Evolutionary conservation across 2,888 invertebrate genomes (phyloP).

Genomic region (Napeogenes inachia): DNA sequence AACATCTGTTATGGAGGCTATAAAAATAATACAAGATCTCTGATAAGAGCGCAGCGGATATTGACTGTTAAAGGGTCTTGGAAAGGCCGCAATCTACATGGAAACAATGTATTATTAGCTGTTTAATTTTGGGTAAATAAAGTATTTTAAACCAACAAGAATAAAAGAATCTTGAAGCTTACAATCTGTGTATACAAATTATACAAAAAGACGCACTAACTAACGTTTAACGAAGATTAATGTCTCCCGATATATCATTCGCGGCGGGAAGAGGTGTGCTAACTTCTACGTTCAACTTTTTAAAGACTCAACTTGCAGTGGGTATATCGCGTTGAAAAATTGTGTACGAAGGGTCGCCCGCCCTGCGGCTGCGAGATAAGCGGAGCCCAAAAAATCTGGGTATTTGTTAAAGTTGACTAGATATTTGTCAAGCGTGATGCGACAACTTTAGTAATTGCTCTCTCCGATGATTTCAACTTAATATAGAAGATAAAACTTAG

Average conservation of each 20-base stretch:
- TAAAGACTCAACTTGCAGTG: conserved; percentile 69
- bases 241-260: conserved; percentile 68
- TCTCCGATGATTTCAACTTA: conserved; percentile 33
- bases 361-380: conserved; percentile 69
- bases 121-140: too few relatives aligned
- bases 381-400: conserved; percentile 58
- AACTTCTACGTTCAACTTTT: conserved; percentile 74
- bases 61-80: conserved; percentile 17
- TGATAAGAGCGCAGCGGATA: conserved; percentile 22
- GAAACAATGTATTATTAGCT: too few relatives aligned
- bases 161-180: too few relatives aligned
- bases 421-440: conserved; percentile 63
- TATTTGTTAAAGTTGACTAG: conserved; percentile 69
- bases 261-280: conserved; percentile 61
- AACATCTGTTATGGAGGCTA: conserved; percentile 12
- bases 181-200: background rate
- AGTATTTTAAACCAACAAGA: too few relatives aligned
- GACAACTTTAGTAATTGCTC: conserved; percentile 69
- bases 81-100: background rate
- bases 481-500: conserved; percentile 23
- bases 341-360: conserved; percentile 63
- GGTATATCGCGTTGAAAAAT: conserved; percentile 73
- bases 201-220: conserved; percentile 39
- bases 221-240: conserved; percentile 68
- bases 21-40: conserved; percentile 20